Base-by-base conservation (phyloP, 1,140 invertebrate species). In the Drosophila nigromelanica region DNA sequence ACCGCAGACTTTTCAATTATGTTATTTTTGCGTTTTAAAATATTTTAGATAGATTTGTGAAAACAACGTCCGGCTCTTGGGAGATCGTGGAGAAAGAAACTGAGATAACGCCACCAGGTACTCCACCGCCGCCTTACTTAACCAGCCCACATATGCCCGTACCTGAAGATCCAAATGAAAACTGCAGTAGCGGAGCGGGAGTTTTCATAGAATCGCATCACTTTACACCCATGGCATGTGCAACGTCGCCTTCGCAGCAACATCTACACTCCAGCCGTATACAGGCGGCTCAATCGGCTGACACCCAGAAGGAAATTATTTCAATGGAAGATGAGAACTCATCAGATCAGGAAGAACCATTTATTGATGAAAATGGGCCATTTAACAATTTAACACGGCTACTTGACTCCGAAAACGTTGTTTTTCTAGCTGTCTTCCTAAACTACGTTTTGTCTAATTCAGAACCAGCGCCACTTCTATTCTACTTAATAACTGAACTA, bases 321-420 rank as follows among this genome's bases (percentile, higher is more conserved):
- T 97, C 96, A 21, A 98, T 98, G 96, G 98, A 99, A 92, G 97
- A 98, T 91, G 97, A 98, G 89, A 97, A 98, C 81, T 95, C 97
- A 68, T 97, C 96, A 43, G 96, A 97, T 92, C 94, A 96, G 82
- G 96, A 97, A 93, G 93, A 95, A 79, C 95, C 96, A 90, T 93
- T 93, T 92, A 85, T 95, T 55, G 96, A 96, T 91, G 96, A 96
- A 90, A 95, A 96, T 79, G 96, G 96, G 0, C 96, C 96, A 24
- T 97, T 96, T 73, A 96, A 96, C 92, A 95, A 94, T 63, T 92
- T 96, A 45, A 94, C 94, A 6, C 94, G 94, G 79, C 83, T 97
- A 15, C 94, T 95, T 93, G 94, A 95, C 85, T 94, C 95, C 72
- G 95, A 96, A 62, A 91, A 93, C 79, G 89, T 92, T 43, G 96